Evolutionary conservation across 92 coral and sea anemone genomes (phyloP), one percentile per base, ranked within the genome.

Genomic region (Palythoa grandiflora): DNA sequence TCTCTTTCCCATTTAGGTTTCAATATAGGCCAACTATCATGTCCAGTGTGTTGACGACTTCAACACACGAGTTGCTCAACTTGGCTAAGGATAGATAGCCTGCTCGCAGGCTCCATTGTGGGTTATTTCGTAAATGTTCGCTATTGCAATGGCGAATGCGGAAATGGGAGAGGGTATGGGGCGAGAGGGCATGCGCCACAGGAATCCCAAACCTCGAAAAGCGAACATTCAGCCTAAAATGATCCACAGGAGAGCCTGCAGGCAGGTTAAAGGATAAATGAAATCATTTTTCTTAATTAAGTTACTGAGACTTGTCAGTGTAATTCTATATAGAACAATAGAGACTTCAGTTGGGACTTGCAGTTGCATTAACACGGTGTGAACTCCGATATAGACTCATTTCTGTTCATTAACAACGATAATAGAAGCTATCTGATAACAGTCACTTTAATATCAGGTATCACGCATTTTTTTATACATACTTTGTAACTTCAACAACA

Each of bases 1-100:
- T 68, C 73, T 68, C n/a, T 68, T 68, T 68, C 37, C 73, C 73
- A 68, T 68, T 20, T 2, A 68, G 73, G 73, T 68, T 68, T 68
- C 73, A 68, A 68, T 68, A 68, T 68, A 68, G 38, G 73, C 72
- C 73, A 68, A 68, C 73, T 17, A 68, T 68, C n/a, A 20, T 68
- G 37, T 68, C n/a, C 61, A 55, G 61, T 15, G 61, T 55, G 61
- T 55, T 55, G 61, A 55, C 61, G 17, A 55, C 61, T 55, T 55
- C 17, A 55, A 55, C 15, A 55, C 61, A 7, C 0, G 1, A 55
- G 61, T 4, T 55, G 0, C 61, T 55, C 17, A 55, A 55, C 61
- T 55, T 10, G 17, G 61, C 61, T 55, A 55, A 55, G 2, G 17
- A 55, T 55, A 55, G 17, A 55, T 55, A 55, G 61, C 61, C 61